Evolutionary conservation across 2,113 vertebrate genomes (phyloP).

Genomic region (Mastomys natalensis): DNA sequence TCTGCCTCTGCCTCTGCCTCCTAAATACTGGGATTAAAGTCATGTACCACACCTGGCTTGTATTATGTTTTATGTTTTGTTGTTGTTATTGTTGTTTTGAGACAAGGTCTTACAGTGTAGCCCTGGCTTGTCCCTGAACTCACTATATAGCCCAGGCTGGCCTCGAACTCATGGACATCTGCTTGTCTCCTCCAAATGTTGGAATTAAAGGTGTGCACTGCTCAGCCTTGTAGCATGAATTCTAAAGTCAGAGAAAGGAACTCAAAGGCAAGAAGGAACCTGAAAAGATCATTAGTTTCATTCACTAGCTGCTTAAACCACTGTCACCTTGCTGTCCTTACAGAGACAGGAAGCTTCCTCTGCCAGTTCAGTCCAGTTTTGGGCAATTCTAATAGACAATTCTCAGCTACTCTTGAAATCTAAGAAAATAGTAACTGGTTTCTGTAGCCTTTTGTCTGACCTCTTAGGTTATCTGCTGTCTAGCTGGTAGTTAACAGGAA

Average conservation of each 20-base stretch:
- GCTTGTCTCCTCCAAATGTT: background rate
- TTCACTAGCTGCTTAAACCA: background rate
- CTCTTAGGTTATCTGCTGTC: background rate
- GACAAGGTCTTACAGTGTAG: background rate
- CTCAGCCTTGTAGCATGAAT: background rate
- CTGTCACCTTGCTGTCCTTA: background rate
- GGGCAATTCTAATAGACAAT: background rate
- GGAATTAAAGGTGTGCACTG: background rate
- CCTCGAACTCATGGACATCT: background rate
- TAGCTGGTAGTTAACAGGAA: background rate
- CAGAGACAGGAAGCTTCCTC: background rate
- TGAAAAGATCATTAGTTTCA: conserved; percentile 6
- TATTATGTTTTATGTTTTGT: too few relatives aligned
- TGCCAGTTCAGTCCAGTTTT: background rate
- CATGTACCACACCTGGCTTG: too few relatives aligned
- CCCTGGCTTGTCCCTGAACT: background rate
- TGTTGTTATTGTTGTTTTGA: background rate
- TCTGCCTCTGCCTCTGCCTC: too few relatives aligned
- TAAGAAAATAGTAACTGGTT: conserved; percentile 11
- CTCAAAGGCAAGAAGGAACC: background rate
- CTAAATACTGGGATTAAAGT: too few relatives aligned
- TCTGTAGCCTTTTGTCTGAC: background rate
- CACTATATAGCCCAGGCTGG: background rate
- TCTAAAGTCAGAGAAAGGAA: conserved; percentile 11
- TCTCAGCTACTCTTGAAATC: background rate